phyloP scores from a whole-genome alignment of 92 coral and sea anemone species.

The Porites lobata region DNA sequence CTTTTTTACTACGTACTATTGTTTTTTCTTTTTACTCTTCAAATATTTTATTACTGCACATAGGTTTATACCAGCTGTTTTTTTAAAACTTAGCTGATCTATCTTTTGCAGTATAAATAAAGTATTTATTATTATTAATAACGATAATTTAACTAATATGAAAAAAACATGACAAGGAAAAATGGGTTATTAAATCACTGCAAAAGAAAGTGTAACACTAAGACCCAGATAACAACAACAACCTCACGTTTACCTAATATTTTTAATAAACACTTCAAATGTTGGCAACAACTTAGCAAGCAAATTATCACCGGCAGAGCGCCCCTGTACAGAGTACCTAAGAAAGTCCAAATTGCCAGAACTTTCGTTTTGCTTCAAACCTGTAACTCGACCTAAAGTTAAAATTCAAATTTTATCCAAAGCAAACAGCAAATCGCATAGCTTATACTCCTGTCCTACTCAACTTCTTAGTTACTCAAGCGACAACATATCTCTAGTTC shows the following conservation, averaged over 20 bases:
- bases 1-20: no score
- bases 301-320: not conserved
- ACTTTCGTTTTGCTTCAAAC: not conserved
- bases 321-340: not conserved
- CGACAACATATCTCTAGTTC: no score
- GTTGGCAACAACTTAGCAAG: not conserved
- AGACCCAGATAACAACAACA: no score
- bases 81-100: no score
- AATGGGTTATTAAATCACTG: no score
- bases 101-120: no score
- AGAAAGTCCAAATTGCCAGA: slow-evolving; percentile 1
- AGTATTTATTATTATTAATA: not conserved
- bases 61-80: no score
- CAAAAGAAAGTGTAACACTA: no score
- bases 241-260: not conserved
- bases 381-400: not conserved
- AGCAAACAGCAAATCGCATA: not conserved
- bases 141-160: not conserved
- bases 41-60: no score
- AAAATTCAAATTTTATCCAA: not conserved
- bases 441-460: no score
- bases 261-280: not conserved
- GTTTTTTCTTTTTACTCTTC: no score
- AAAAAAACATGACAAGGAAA: not conserved
- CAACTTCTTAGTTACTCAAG: no score